Conservation (phyloP, 2,113 vertebrate species). For the Peromyscus polionotus region DNA sequence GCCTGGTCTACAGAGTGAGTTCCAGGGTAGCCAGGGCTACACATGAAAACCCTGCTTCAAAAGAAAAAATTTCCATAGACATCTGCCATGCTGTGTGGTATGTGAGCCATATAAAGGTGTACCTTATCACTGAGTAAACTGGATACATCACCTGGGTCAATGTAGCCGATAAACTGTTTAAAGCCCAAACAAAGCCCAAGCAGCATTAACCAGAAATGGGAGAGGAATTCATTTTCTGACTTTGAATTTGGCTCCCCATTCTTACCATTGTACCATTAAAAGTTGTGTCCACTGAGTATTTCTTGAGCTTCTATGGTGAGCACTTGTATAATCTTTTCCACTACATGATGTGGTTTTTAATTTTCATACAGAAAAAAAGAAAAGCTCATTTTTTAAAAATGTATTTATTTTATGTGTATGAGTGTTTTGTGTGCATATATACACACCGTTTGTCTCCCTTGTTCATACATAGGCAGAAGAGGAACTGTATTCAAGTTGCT, state of each 20-base stretch:
- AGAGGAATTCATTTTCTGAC: neutral
- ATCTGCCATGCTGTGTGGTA: neutral
- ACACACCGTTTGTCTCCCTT: neutral
- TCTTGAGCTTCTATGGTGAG: fast-evolving
- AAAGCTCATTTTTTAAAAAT: neutral
- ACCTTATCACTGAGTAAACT: neutral
- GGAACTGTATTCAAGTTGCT: neutral
- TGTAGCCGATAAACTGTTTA: neutral
- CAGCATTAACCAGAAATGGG: neutral
- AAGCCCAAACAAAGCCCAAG: no score
- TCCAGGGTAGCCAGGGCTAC: no score
- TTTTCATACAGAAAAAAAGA: neutral
- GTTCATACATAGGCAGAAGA: neutral
- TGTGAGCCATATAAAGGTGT: no score
- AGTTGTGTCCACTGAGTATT: neutral
- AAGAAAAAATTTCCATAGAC: neutral
- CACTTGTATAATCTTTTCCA: neutral
- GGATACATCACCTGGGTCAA: neutral
- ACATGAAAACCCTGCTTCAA: no score
- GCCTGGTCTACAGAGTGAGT: no score
- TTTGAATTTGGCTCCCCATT: fast-evolving
- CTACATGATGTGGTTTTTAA: neutral
- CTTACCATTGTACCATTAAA: neutral
- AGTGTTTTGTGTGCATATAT: neutral
- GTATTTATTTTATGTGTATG: neutral